A percentile compares a stretch with the other conserved stretches of the same genome.
Conservation (phyloP, 1,140 invertebrate genomes). For the Lasaia peninsularis region DNA sequence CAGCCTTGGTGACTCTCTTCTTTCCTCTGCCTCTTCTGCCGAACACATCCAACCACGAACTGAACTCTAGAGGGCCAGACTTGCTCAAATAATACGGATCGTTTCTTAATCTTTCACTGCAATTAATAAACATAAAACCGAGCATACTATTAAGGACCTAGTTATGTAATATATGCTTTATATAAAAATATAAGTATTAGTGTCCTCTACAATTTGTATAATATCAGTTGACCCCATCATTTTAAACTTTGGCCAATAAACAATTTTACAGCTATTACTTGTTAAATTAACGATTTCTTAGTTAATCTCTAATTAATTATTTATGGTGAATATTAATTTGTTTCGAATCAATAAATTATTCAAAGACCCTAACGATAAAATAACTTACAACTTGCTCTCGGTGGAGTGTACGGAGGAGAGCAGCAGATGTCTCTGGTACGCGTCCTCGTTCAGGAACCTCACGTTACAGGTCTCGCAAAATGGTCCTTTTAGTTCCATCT, state of each 20-base stretch:
- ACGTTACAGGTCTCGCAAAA: slow-evolving; percentile 13
- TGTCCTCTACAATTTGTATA: too few relatives aligned
- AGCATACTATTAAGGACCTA: too few relatives aligned
- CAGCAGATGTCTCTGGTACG: slow-evolving; percentile 8
- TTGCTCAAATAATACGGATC: background rate
- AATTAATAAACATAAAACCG: background rate
- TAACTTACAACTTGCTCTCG: slow-evolving; percentile 2
- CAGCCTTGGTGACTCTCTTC: background rate
- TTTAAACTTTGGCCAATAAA: too few relatives aligned
- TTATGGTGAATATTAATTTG: too few relatives aligned
- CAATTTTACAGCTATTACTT: too few relatives aligned
- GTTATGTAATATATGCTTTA: too few relatives aligned
- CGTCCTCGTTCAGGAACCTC: slow-evolving; percentile 10
- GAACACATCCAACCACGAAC: background rate
- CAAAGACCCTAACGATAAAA: too few relatives aligned
- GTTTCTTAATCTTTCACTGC: background rate
- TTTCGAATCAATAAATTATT: too few relatives aligned
- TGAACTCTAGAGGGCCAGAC: background rate
- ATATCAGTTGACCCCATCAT: too few relatives aligned
- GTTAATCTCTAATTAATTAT: too few relatives aligned
- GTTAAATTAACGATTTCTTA: too few relatives aligned
- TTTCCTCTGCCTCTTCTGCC: background rate
- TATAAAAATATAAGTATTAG: too few relatives aligned
- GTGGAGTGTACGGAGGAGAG: slow-evolving; percentile 7
- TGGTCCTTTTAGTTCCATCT: slow-evolving; percentile 13